Evolutionary conservation across 2,113 vertebrate species (phyloP).

Genomic region (Syrrhaptes paradoxus): DNA sequence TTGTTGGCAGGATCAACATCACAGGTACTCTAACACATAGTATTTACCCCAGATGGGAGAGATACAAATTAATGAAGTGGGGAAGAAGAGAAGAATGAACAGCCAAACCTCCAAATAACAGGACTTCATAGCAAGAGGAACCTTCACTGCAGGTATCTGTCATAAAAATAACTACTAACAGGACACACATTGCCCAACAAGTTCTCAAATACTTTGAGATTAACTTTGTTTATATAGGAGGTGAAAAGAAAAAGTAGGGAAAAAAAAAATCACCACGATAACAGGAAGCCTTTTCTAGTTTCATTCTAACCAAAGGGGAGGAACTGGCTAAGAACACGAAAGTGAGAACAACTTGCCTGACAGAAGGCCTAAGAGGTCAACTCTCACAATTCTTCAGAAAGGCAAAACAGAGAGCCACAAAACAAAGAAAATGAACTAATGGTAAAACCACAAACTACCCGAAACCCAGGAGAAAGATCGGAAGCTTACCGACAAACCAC

Average conservation of each 20-base stretch:
- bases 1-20: not conserved
- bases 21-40: not conserved
- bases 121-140: not conserved
- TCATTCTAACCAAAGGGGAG: not conserved
- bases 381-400: not conserved
- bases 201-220: not conserved
- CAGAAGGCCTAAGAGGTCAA: not conserved
- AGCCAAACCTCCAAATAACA: not conserved
- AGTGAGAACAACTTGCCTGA: not conserved
- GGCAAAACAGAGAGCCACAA: not conserved
- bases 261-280: not conserved
- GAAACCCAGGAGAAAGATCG: not conserved
- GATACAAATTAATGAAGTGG: not conserved
- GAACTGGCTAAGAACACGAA: not conserved
- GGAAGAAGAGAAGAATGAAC: not conserved
- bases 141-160: not conserved
- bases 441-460: not conserved
- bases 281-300: not conserved
- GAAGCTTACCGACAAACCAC: not conserved
- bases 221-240: not conserved
- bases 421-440: not conserved
- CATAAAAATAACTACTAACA: not conserved
- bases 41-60: not conserved
- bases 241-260: not conserved
- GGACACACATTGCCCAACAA: not conserved